These are phyloP conservation scores for Operophtera brumata DNA, from an alignment of 2,888 invertebrate species.

Conservation along the genomic window DNA sequence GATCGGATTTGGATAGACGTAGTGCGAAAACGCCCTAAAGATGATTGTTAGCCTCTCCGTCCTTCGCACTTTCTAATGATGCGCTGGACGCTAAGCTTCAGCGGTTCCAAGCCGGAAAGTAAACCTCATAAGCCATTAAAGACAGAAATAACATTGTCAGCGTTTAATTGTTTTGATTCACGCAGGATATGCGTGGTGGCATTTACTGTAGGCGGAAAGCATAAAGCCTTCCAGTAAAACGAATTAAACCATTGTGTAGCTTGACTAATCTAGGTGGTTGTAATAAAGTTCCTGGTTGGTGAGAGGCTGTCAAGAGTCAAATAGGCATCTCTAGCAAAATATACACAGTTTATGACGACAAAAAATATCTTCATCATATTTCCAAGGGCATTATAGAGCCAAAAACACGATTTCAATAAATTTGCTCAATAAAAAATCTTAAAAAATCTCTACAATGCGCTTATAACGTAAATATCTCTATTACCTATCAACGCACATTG, in stretches of 20 bases:
- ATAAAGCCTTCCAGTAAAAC: not conserved
- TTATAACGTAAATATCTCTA: no score
- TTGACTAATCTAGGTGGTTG: not conserved
- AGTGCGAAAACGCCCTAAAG: not conserved
- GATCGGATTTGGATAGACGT: no score
- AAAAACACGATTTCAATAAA: no score
- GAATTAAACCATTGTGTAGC: not conserved
- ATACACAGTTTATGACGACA: no score
- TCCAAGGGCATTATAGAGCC: no score
- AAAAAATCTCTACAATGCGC: no score
- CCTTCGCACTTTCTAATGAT: not conserved
- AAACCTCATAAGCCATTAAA: constrained; percentile 19
- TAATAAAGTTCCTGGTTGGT: no score
- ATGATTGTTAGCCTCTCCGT: not conserved
- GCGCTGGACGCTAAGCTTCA: constrained; percentile 1
- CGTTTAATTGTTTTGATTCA: constrained; percentile 23
- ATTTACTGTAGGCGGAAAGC: constrained; percentile 2
- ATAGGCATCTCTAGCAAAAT: no score
- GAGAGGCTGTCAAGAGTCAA: no score
- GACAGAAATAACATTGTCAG: constrained; percentile 17
- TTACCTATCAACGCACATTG: no score
- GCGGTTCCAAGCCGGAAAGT: not conserved
- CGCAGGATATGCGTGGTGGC: constrained; percentile 1
- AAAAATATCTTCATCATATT: no score
- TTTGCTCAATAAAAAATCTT: no score